Percentiles rank a stretch among this genome's conserved stretches.
phyloP scores from a whole-genome alignment of 1,140 invertebrate genomes.

The Melanaphis sacchari region DNA sequence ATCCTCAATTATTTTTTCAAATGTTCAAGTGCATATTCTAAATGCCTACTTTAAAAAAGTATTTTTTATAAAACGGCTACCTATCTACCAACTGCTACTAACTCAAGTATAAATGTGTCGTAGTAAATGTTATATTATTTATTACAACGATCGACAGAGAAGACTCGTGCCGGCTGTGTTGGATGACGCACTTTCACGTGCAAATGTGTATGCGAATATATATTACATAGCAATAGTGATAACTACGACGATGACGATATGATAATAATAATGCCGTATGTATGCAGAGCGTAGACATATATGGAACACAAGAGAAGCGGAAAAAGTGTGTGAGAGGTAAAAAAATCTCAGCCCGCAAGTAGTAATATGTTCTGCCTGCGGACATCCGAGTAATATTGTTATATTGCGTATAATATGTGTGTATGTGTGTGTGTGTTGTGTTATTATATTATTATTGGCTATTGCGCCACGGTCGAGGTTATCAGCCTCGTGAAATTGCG shows the following conservation, averaged over 20 bases:
- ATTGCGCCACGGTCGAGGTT: constrained; percentile 34
- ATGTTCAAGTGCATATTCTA: too few relatives aligned
- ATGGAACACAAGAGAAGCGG: not conserved
- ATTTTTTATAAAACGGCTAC: too few relatives aligned
- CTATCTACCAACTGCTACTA: too few relatives aligned
- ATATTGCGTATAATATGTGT: not conserved
- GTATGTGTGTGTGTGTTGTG: not conserved
- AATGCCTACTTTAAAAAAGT: too few relatives aligned
- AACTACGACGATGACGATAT: not conserved
- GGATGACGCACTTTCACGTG: not conserved
- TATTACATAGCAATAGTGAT: not conserved
- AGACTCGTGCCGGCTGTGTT: not conserved
- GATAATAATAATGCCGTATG: not conserved
- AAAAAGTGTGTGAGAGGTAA: not conserved
- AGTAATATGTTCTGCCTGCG: not conserved
- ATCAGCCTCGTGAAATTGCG: constrained; percentile 40
- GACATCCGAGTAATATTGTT: not conserved
- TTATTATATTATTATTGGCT: constrained; percentile 2
- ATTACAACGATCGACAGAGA: not conserved
- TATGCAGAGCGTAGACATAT: not conserved
- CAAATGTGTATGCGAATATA: not conserved
- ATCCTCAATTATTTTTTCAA: too few relatives aligned
- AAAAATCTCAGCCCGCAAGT: not conserved
- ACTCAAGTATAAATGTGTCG: too few relatives aligned
- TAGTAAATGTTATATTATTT: not conserved